Evolutionary conservation across 2,113 vertebrate genomes (phyloP), one percentile per base, ranked within the genome.

Genomic region (Megaceryle torquata): DNA sequence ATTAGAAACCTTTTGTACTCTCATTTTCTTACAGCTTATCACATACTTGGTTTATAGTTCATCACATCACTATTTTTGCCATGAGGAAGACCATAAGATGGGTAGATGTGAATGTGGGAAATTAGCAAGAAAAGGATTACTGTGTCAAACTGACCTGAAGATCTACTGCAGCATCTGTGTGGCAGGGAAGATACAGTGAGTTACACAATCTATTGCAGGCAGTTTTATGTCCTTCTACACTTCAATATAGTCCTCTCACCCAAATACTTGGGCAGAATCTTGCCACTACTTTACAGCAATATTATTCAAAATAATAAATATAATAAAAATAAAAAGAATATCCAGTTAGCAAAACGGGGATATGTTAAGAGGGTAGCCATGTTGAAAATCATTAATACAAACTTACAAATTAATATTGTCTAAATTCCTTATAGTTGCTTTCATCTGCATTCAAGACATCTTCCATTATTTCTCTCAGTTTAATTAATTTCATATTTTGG

Each of bases 91-190:
- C 18, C 6, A 0, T 56, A 44, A 28, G 28, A 24, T 18, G 53
- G 29, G 39, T 56, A 37, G 6, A 31, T 0, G 0, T 37, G 8
- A 2, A 19, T 29, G 8, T 75, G 48, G 48, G 25, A 82, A 59
- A 33, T 72, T 48, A 67, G 5, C 24, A 86, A 82, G 70, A 68
- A 50, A 10, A 61, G 10, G 5, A 50, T 76, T 83, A 8, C 11
- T 68, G 0, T 54, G 15, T 44, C 46, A 81, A 72, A 82, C 33
- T 75, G 57, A 31, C 39, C 43, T 67, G 37, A 28, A 79, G 39
- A 46, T 80, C 39, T 87, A 6, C 54, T n/a, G 28, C 28, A 64
- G 70, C 20, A 22, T 48, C 43, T 65, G 9, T 33, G 31, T 50
- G 13, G 22, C 39, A 67, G 28, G 29, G 44, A 85, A 76, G 29